phyloP scores from a whole-genome alignment of 2,113 vertebrate species.

The Calcarius ornatus region DNA sequence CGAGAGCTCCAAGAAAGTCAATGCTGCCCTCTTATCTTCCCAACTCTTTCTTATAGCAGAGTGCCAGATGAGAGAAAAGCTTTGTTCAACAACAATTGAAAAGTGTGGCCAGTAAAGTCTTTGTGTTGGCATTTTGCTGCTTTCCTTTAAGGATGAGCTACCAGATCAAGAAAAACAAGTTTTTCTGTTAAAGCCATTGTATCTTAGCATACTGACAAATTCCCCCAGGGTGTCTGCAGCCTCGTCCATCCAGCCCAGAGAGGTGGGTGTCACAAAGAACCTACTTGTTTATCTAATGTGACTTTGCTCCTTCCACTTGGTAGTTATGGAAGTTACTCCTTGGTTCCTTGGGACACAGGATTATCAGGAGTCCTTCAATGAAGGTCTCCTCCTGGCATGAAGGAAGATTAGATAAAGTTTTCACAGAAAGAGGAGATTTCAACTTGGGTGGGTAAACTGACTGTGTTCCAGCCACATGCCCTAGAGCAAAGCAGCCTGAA shows the following conservation, averaged over 20 bases:
- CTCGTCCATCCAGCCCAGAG: neutral
- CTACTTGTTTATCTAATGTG: accelerated
- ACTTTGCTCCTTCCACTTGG: neutral
- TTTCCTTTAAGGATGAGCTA: neutral
- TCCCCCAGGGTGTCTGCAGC: neutral
- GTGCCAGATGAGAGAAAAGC: neutral
- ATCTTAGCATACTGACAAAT: neutral
- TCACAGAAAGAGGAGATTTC: neutral
- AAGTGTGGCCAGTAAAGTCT: neutral
- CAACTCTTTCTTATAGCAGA: neutral
- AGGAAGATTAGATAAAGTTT: neutral
- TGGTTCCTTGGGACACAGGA: neutral
- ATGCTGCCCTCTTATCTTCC: neutral
- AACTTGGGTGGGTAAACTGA: neutral
- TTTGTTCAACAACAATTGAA: neutral
- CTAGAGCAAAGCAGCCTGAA: neutral
- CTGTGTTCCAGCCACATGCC: neutral
- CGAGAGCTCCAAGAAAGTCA: neutral
- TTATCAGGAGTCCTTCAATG: neutral
- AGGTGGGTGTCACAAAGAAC: neutral
- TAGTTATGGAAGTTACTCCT: neutral
- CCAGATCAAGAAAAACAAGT: neutral
- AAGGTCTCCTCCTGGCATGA: neutral
- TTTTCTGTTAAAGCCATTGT: neutral
- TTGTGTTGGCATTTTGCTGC: neutral